Conservation (phyloP, 2,797 vertebrate species). For the Gastrophryne carolinensis region DNA sequence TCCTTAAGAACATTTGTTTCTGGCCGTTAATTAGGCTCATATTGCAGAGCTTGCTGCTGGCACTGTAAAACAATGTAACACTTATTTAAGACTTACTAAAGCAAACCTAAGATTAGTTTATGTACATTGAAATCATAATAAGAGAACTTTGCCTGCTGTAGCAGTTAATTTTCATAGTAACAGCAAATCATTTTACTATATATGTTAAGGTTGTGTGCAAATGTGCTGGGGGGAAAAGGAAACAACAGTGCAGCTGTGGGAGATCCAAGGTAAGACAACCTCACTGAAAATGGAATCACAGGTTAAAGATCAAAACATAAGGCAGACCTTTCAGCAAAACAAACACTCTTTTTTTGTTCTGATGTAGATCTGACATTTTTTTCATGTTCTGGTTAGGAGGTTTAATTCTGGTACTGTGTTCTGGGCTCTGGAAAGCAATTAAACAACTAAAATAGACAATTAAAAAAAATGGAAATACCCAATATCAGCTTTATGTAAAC, state of each 20-base stretch:
- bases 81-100: conserved; percentile 30
- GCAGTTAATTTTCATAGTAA: conserved; percentile 10
- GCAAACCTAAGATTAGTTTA: neutral
- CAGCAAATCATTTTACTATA: conserved; percentile 6
- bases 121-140: conserved; percentile 19
- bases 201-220: neutral
- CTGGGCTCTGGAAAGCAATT: no score
- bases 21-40: conserved; percentile 30
- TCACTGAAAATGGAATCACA: no score
- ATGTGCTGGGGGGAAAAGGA: neutral
- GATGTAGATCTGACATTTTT: no score
- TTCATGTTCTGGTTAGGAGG: no score
- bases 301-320: no score
- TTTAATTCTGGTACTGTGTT: no score
- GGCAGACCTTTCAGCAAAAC: no score
- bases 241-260: neutral
- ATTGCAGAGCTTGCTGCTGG: conserved; percentile 25
- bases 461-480: no score
- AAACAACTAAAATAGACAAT: no score
- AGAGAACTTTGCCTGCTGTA: neutral
- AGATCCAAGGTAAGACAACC: no score
- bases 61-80: conserved; percentile 18
- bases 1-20: conserved; percentile 31
- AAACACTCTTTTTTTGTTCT: no score
- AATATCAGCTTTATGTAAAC: no score